phyloP scores from a whole-genome alignment of 2,888 invertebrate genomes.

The Lycia hirtaria region DNA sequence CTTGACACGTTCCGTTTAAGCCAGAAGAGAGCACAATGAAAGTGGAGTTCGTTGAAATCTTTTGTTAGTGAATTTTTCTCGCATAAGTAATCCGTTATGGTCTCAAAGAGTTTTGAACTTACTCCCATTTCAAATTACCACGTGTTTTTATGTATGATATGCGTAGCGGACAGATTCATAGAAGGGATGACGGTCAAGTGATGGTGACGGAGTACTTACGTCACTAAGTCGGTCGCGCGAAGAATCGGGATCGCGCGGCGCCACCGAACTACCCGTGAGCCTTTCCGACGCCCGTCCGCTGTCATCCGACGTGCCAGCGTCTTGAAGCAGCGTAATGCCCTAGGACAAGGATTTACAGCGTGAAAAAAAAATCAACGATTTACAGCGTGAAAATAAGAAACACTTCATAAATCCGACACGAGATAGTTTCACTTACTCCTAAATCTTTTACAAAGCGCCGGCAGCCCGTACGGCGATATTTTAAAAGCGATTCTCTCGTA shows the following conservation, averaged over 20 bases:
- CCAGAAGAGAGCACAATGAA: conserved; percentile 25
- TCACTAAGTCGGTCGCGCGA: conserved; percentile 94
- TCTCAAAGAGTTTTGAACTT: conserved; percentile 4
- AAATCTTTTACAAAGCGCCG: conserved; percentile 54
- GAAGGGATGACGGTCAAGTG: conserved; percentile 31
- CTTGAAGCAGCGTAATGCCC: conserved; percentile 90
- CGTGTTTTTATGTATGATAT: conserved; percentile 27
- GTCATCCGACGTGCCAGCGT: conserved; percentile 94
- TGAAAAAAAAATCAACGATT: conserved; percentile 61
- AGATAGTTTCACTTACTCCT: conserved; percentile 43
- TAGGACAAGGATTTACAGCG: conserved; percentile 71
- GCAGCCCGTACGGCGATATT: conserved; percentile 62
- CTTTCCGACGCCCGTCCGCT: conserved; percentile 93
- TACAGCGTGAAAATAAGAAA: conserved; percentile 52
- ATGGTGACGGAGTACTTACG: conserved; percentile 85
- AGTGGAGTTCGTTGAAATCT: conserved; percentile 32
- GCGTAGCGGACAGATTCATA: conserved; percentile 38
- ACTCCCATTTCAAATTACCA: conserved; percentile 27
- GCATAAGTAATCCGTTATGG: conserved; percentile 10
- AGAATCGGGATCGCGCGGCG: conserved; percentile 92
- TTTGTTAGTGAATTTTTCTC: conserved; percentile 24
- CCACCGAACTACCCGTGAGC: conserved; percentile 90
- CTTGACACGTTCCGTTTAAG: conserved; percentile 6
- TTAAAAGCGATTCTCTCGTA: conserved; percentile 66
- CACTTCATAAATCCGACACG: conserved; percentile 48